Conservation (phyloP, 2,113 vertebrate genomes). For the Porphyrio hochstetteri region DNA sequence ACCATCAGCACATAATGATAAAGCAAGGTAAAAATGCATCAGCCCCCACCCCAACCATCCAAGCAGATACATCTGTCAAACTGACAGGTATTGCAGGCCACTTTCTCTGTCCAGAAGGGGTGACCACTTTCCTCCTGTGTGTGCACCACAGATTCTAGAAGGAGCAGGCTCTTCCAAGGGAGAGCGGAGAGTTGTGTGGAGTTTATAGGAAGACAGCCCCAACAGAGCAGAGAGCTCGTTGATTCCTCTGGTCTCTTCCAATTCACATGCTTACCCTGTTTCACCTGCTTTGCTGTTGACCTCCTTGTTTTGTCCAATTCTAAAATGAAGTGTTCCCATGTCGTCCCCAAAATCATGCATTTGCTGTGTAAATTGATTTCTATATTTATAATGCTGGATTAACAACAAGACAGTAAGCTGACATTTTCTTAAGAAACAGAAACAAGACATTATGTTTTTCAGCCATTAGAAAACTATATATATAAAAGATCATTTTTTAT, state of each 20-base stretch:
- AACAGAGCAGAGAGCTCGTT: not conserved
- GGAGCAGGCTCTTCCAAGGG: not conserved
- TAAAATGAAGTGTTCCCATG: not conserved
- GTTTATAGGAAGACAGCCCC: not conserved
- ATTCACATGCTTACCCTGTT: rapidly evolving
- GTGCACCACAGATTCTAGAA: not conserved
- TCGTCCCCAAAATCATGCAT: not conserved
- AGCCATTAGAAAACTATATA: not conserved
- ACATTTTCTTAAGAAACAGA: not conserved
- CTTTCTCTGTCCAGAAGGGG: not conserved
- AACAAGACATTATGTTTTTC: not conserved
- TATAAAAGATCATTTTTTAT: not conserved
- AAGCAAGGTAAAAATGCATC: not conserved
- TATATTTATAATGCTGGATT: not conserved
- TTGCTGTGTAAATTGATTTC: not conserved
- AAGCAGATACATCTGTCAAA: not conserved
- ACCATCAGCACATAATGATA: not conserved
- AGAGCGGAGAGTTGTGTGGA: not conserved
- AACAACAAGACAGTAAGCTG: not conserved
- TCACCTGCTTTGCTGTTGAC: not conserved
- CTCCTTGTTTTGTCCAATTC: not conserved
- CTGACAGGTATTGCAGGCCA: rapidly evolving
- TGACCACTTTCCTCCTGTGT: not conserved
- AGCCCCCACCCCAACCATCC: not conserved
- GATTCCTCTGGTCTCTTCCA: not conserved